These are phyloP conservation scores for Pelmatolapia mariae DNA, from an alignment of 2,113 vertebrate genomes.

Conservation along the genomic window DNA sequence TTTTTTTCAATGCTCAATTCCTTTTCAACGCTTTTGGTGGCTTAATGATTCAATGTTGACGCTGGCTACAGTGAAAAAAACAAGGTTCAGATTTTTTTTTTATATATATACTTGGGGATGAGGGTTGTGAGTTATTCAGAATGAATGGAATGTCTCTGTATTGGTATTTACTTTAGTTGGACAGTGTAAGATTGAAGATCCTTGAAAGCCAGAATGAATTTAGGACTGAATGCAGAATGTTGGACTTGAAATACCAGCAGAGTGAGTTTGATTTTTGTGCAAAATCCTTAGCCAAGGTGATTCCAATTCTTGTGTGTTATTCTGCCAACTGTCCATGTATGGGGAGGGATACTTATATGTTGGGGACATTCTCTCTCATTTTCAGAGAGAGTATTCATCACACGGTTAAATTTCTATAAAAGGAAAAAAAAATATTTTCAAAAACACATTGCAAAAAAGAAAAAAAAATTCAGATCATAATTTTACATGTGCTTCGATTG, in stretches of 20 bases:
- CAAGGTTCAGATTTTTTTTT: slow-evolving; percentile 9
- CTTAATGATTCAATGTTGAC: slow-evolving; percentile 65
- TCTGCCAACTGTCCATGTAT: slow-evolving; percentile 65
- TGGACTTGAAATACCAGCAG: slow-evolving; percentile 65
- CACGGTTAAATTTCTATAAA: slow-evolving; percentile 67
- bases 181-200: not conserved
- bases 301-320: slow-evolving; percentile 54
- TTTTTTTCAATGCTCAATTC: slow-evolving; percentile 58
- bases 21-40: slow-evolving; percentile 68
- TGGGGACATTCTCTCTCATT: slow-evolving; percentile 60
- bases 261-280: slow-evolving; percentile 58
- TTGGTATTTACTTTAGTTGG: slow-evolving; percentile 38
- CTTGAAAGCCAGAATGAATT: slow-evolving; percentile 35
- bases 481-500: slow-evolving; percentile 72
- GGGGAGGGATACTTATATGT: slow-evolving; percentile 46
- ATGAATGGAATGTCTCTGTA: slow-evolving; percentile 39
- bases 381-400: slow-evolving; percentile 66
- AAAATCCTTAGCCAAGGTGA: slow-evolving; percentile 57
- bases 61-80: slow-evolving; percentile 60
- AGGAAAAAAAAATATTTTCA: slow-evolving; percentile 66
- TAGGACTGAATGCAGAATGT: slow-evolving; percentile 35
- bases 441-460: slow-evolving; percentile 52
- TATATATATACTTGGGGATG: slow-evolving; percentile 38
- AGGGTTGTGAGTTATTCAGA: slow-evolving; percentile 25
- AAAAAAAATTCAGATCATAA: slow-evolving; percentile 61